Conservation (phyloP, 2,888 invertebrate species). For the Alsophila aescularia region DNA sequence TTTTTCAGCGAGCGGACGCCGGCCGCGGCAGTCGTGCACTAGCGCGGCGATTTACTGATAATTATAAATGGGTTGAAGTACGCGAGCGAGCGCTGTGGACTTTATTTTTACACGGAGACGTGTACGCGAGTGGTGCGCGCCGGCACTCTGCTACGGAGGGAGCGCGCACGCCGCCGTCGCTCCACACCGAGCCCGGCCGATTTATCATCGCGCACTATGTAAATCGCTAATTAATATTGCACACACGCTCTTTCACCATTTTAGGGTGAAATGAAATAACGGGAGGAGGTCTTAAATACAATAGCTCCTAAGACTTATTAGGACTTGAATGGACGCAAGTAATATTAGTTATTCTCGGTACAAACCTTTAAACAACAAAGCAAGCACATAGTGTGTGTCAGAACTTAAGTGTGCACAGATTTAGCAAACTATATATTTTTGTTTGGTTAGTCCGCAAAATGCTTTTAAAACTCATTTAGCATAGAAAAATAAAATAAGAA, state of each 20-base stretch:
- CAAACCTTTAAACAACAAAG: slow-evolving; percentile 39
- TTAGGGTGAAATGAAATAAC: slow-evolving; percentile 71
- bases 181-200: slow-evolving; percentile 60
- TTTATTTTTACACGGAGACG: slow-evolving; percentile 84
- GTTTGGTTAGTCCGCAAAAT: neutral
- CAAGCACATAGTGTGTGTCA: slow-evolving; percentile 22
- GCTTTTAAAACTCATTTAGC: neutral
- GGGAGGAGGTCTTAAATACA: slow-evolving; percentile 68
- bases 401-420: slow-evolving; percentile 3
- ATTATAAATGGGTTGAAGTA: slow-evolving; percentile 83
- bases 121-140: slow-evolving; percentile 74
- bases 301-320: slow-evolving; percentile 61
- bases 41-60: slow-evolving; percentile 82
- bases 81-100: slow-evolving; percentile 78
- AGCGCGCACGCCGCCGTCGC: slow-evolving; percentile 58
- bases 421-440: neutral
- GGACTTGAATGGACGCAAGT: slow-evolving; percentile 53
- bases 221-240: slow-evolving; percentile 80
- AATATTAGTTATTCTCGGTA: slow-evolving; percentile 46
- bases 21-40: slow-evolving; percentile 77
- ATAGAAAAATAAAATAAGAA: neutral
- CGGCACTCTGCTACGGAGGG: slow-evolving; percentile 66
- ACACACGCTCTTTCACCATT: slow-evolving; percentile 67
- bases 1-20: slow-evolving; percentile 73
- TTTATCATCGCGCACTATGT: slow-evolving; percentile 72